Percentiles rank a stretch among this genome's conserved stretches.
phyloP scores from a whole-genome alignment of 2,888 invertebrate genomes.

The Trichopoda pennipes region DNA sequence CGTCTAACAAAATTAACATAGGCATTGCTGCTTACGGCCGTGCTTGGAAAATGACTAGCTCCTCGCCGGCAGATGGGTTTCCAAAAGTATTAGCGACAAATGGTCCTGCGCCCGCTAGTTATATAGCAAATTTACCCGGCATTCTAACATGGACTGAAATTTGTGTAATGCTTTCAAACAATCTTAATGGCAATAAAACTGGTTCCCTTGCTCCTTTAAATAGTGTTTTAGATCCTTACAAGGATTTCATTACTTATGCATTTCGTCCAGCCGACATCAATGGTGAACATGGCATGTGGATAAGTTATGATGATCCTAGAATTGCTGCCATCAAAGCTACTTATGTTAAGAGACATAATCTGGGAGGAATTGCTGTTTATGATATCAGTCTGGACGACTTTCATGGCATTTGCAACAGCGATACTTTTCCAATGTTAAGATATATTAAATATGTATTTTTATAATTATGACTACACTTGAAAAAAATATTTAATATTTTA shows the following conservation, averaged over 20 bases:
- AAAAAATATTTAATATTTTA: too few species aligned
- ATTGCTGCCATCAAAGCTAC: slow-evolving; percentile 89
- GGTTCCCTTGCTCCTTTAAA: slow-evolving; percentile 85
- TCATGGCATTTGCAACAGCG: slow-evolving; percentile 89
- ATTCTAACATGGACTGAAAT: slow-evolving; percentile 89
- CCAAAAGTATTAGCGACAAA: slow-evolving; percentile 86
- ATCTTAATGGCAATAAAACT: slow-evolving; percentile 83
- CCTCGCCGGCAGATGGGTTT: slow-evolving; percentile 88
- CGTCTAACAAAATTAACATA: slow-evolving; percentile 86
- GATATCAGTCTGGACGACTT: slow-evolving; percentile 92
- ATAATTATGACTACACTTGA: not conserved
- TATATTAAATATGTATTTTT: slow-evolving; percentile 85
- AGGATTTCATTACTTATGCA: slow-evolving; percentile 89
- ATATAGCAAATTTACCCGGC: slow-evolving; percentile 86
- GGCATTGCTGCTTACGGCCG: slow-evolving; percentile 88
- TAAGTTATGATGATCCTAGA: slow-evolving; percentile 91
- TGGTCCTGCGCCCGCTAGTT: slow-evolving; percentile 87
- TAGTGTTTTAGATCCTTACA: slow-evolving; percentile 88
- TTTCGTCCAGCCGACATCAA: slow-evolving; percentile 86
- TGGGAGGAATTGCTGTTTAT: slow-evolving; percentile 89
- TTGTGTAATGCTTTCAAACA: slow-evolving; percentile 87
- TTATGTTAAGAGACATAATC: slow-evolving; percentile 87
- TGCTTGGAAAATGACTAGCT: slow-evolving; percentile 88
- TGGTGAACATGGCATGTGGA: slow-evolving; percentile 88
- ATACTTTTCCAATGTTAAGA: slow-evolving; percentile 89